Percentiles rank a stretch among this genome's conserved stretches.
These are phyloP conservation scores for Pseudomyrmex concolor DNA, from an alignment of 1,140 invertebrate species.

Conservation along the genomic window DNA sequence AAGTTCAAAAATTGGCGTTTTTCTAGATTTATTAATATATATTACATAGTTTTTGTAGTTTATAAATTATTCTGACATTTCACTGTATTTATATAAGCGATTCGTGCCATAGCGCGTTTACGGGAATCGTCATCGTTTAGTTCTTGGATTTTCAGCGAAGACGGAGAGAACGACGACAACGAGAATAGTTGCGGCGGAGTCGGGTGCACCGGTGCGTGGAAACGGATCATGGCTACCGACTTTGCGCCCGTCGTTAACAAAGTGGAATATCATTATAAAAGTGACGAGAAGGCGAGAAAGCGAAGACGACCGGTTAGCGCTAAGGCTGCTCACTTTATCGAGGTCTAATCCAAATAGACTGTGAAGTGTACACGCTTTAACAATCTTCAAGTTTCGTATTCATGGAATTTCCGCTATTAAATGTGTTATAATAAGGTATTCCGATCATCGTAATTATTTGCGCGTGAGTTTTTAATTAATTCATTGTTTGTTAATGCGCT, in stretches of 20 bases:
- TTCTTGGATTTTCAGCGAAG: conserved; percentile 69
- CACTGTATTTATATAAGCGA: background rate
- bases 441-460: too few relatives aligned
- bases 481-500: background rate
- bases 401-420: background rate
- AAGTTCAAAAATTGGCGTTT: too few relatives aligned
- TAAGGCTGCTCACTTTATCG: conserved; percentile 34
- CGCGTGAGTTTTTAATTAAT: background rate
- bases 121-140: conserved; percentile 48
- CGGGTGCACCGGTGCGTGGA: conserved; percentile 81
- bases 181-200: conserved; percentile 34
- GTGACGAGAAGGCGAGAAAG: conserved; percentile 46
- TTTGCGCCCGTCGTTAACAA: conserved; percentile 74
- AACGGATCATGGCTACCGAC: conserved; percentile 83
- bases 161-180: background rate
- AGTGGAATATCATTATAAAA: conserved; percentile 78
- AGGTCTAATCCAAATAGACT: conserved; percentile 50
- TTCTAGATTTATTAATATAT: background rate
- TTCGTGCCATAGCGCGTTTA: background rate
- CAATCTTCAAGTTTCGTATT: background rate
- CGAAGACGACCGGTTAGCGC: conserved; percentile 10
- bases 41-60: background rate
- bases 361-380: conserved; percentile 38
- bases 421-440: background rate
- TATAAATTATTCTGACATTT: background rate